A percentile compares a stretch with the other conserved stretches of the same genome.
phyloP scores from a whole-genome alignment of 1,140 invertebrate species.

The Lysiphlebus fabarum region DNA sequence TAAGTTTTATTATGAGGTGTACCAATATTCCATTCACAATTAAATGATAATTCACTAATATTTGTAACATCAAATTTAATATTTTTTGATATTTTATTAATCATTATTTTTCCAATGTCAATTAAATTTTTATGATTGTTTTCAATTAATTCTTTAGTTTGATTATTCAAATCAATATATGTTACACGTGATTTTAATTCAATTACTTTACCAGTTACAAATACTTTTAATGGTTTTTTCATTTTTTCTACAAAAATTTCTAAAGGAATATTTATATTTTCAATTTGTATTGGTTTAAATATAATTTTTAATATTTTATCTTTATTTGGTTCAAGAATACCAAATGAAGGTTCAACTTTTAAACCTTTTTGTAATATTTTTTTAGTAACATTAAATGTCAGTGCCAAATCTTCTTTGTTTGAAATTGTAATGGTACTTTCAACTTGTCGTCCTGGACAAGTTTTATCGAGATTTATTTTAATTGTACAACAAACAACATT shows the following conservation, averaged over 20 bases:
- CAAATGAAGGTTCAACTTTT: background rate
- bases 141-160: slow-evolving; percentile 30
- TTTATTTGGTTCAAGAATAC: slow-evolving; percentile 31
- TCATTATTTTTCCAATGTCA: slow-evolving; percentile 44
- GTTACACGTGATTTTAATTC: slow-evolving; percentile 33
- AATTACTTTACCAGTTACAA: slow-evolving; percentile 37
- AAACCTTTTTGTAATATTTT: too few relatives aligned
- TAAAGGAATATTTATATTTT: slow-evolving; percentile 28
- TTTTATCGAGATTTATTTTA: slow-evolving; percentile 42
- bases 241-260: slow-evolving; percentile 45
- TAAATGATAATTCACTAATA: slow-evolving; percentile 42
- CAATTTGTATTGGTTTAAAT: too few relatives aligned
- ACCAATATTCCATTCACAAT: slow-evolving; percentile 42
- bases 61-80: slow-evolving; percentile 45
- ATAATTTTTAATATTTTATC: slow-evolving; percentile 45
- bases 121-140: slow-evolving; percentile 41
- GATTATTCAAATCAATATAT: slow-evolving; percentile 28
- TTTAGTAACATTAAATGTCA: too few relatives aligned
- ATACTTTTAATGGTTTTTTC: slow-evolving; percentile 40
- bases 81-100: slow-evolving; percentile 28
- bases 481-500: slow-evolving; percentile 37
- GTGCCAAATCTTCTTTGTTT: too few relatives aligned
- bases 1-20: too few relatives aligned
- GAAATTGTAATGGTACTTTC: too few relatives aligned
- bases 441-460: slow-evolving; percentile 25